Conservation (phyloP, 1,140 invertebrate genomes). For the Leucophenga varia region DNA sequence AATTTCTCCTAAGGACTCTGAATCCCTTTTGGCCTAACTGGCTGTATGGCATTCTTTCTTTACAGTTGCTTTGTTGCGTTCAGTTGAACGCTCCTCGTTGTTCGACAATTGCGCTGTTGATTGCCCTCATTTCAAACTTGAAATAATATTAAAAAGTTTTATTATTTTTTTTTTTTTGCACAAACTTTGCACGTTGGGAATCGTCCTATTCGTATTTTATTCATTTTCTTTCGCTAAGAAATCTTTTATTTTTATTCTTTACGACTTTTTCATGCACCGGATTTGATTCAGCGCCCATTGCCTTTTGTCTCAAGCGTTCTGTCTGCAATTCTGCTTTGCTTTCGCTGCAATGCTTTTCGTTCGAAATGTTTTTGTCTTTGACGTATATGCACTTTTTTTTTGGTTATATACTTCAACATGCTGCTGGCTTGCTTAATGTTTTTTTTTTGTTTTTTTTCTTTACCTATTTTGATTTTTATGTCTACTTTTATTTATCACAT, state of each 20-base stretch:
- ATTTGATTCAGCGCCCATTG: no score
- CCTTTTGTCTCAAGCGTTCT: background rate
- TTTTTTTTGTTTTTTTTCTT: background rate
- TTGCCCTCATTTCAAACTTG: conserved; percentile 52
- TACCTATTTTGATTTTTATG: conserved; percentile 37
- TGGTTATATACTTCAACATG: conserved; percentile 4
- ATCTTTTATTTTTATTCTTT: no score
- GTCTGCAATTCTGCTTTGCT: conserved; percentile 16
- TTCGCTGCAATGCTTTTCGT: conserved; percentile 15
- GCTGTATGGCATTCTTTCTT: conserved; percentile 39
- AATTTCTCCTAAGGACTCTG: background rate
- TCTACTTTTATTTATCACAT: conserved; percentile 51
- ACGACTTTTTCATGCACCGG: no score
- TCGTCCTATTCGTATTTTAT: no score
- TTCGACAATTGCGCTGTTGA: conserved; percentile 51
- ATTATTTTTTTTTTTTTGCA: conserved; percentile 24
- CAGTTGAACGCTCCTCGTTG: conserved; percentile 22
- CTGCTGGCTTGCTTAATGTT: conserved; percentile 2
- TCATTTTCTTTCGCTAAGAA: conserved; percentile 22
- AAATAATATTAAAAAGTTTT: conserved; percentile 54
- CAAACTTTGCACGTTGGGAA: no score
- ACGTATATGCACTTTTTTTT: conserved; percentile 6
- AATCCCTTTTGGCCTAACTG: conserved; percentile 17
- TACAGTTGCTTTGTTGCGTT: conserved; percentile 27
- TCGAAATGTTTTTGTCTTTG: background rate